Base-by-base conservation (phyloP, 2,113 vertebrate species). In the Dipodomys stephensi region DNA sequence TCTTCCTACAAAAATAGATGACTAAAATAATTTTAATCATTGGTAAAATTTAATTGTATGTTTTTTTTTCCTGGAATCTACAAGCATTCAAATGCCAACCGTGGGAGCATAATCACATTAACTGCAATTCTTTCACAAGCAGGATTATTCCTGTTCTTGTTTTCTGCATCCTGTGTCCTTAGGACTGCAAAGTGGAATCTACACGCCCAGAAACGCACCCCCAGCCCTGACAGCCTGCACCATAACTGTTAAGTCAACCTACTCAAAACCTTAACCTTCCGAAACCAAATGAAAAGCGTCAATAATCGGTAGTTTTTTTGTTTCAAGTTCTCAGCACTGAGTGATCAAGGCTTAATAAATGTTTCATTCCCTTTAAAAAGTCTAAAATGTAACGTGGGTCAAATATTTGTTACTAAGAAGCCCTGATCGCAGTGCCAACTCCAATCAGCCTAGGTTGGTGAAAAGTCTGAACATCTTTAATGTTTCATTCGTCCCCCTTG, bases 141-240 rank as follows among this genome's bases (percentile, higher is more conserved):
- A 91, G 87, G 64, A 84, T 86, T 90, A 94, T 90, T 91, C 22
- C 27, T 91, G 95, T 96, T 92, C 92, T 18, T 65, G 60, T 49
- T 93, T 83, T 64, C 67, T 67, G n/a, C 77, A 67, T 64, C 2
- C 0, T 28, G 88, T 91, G 90, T 44, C 68, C 82, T 88, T 90
- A 90, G 53, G 77, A 90, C 74, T 9, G 3, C 60, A 96, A 86
- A 96, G 88, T 62, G 94, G 68, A 96, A 97, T 93, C 95, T 95
- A 88, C 11, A 57, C 64, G 87, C 77, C 53, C 35, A 57, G 82
- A 90, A 93, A 91, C 84, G 82, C 86, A 76, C 62, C 81, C 80
- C 69, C 44, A 46, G 86, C 73, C 13, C 78, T 28, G 74, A 25
- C 74, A 92, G 27, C 30, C 71, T 0, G 35, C 72, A 81, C 16